phyloP scores from a whole-genome alignment of 1,140 invertebrate species.

The Leptonema lineaticorne region DNA sequence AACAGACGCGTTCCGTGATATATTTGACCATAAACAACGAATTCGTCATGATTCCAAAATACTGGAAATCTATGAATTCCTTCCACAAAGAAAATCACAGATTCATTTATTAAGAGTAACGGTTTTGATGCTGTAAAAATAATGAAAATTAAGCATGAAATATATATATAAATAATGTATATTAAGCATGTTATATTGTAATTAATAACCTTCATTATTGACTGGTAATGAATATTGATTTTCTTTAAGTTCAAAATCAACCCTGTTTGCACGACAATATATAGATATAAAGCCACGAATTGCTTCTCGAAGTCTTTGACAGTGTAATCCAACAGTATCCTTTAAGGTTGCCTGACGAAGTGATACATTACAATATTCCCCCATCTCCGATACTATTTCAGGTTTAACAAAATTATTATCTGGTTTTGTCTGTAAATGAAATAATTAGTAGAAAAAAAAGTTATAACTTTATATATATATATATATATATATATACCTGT shows the following conservation, averaged over 20 bases:
- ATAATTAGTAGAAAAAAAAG: neutral
- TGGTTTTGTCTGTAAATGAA: constrained; percentile 52
- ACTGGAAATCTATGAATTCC: constrained; percentile 77
- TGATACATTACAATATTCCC: constrained; percentile 50
- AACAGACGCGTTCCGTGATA: constrained; percentile 84
- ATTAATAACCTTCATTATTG: constrained; percentile 45
- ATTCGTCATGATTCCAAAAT: constrained; percentile 83
- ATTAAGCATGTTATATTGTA: constrained; percentile 20
- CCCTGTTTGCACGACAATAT: constrained; percentile 46
- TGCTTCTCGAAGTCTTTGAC: constrained; percentile 50
- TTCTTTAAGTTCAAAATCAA: constrained; percentile 51
- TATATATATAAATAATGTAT: constrained; percentile 22
- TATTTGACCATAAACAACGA: constrained; percentile 78
- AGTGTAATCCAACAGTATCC: constrained; percentile 47
- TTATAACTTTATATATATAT: neutral
- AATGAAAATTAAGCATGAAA: neutral
- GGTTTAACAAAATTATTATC: constrained; percentile 58
- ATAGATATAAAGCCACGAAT: constrained; percentile 50
- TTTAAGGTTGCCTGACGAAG: constrained; percentile 48
- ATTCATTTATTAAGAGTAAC: constrained; percentile 72
- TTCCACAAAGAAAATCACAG: constrained; percentile 79
- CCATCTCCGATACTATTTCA: constrained; percentile 58
- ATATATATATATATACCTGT: constrained; percentile 20
- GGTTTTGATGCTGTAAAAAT: constrained; percentile 61
- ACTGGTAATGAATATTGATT: constrained; percentile 41